Evolutionary conservation across 2,888 invertebrate genomes (phyloP).

Genomic region (Cataglyphis altisquamis): DNA sequence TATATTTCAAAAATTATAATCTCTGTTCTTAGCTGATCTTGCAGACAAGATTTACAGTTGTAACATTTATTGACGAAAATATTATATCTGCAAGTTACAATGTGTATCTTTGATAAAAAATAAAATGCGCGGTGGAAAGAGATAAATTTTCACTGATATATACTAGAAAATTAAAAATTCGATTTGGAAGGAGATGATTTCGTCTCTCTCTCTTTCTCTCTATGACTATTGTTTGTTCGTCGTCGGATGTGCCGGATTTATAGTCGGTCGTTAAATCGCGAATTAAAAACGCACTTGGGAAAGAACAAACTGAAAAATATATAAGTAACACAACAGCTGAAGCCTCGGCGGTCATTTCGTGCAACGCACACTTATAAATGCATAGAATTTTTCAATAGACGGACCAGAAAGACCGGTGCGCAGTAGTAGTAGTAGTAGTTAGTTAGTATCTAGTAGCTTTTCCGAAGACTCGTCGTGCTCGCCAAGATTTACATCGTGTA

Average conservation of each 20-base stretch:
- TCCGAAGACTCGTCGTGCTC: slow-evolving; percentile 21
- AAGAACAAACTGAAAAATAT: slow-evolving; percentile 32
- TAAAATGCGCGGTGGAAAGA: neutral
- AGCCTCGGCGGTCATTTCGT: slow-evolving; percentile 39
- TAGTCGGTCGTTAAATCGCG: slow-evolving; percentile 26
- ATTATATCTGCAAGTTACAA: neutral
- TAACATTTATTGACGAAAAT: neutral
- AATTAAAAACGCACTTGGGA: slow-evolving; percentile 55
- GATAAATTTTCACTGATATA: neutral
- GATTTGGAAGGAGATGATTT: slow-evolving; percentile 24
- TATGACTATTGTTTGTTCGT: neutral
- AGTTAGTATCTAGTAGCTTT: slow-evolving; percentile 38
- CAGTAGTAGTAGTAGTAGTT: slow-evolving; percentile 7
- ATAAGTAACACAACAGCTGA: slow-evolving; percentile 49
- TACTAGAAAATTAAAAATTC: slow-evolving; percentile 33
- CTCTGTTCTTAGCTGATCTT: neutral
- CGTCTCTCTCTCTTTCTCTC: neutral
- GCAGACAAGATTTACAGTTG: neutral
- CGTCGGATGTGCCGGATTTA: slow-evolving; percentile 35
- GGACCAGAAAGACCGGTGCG: slow-evolving; percentile 33
- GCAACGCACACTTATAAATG: slow-evolving; percentile 64
- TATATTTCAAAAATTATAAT: neutral
- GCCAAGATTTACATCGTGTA: slow-evolving; percentile 41
- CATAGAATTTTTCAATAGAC: slow-evolving; percentile 73
- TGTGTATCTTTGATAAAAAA: neutral